Base-by-base conservation (phyloP, 2,797 vertebrate genomes). In the Somateria mollissima region DNA sequence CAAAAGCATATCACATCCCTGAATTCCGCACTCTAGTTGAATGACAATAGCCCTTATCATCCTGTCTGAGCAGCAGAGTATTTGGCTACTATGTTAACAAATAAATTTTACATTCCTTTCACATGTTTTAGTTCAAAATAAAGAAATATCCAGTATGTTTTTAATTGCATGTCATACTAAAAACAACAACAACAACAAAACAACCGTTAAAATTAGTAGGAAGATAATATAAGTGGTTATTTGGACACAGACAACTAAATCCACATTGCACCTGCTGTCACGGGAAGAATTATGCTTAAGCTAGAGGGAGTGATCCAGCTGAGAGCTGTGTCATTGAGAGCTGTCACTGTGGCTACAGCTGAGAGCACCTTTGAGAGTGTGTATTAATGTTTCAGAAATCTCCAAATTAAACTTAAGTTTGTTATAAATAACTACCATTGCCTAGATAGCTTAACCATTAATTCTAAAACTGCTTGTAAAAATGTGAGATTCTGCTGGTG, bases 51-150 rank as follows among this genome's bases (percentile, higher is more conserved):
- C 49, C 32, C 49, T 84, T 86, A 93, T 87, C 91, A 94, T 30
- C 36, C 83, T 62, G 34, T 67, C 69, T 66, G 67, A 90, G 83
- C 91, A 89, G 72, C 5, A 32, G 43, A 66, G 80, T 83, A 90
- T 87, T 57, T 84, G 64, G 85, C 34, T 37, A 66, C 79, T 34
- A 9, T 13, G 2, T 76, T 79, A 94, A 77, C 54, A 94, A 91
- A 92, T 77, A 47, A 64, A 76, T 92, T 92, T 76, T 57, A 76
- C 90, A 89, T 77, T 84, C 80, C 4, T 1, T 95, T 90, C 53
- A 32, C 90, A 24, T 53, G 86, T 20, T 92, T 92, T 51, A 82
- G 79, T 66, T 79, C 83, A 94, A 88, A 95, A 86, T 56, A 91
- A 87, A 53, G 43, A 61, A 90, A 81, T 83, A 88, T 49, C 36